Base-by-base conservation (phyloP, 2,113 vertebrate species). In the Andinoacara biseriatus region DNA sequence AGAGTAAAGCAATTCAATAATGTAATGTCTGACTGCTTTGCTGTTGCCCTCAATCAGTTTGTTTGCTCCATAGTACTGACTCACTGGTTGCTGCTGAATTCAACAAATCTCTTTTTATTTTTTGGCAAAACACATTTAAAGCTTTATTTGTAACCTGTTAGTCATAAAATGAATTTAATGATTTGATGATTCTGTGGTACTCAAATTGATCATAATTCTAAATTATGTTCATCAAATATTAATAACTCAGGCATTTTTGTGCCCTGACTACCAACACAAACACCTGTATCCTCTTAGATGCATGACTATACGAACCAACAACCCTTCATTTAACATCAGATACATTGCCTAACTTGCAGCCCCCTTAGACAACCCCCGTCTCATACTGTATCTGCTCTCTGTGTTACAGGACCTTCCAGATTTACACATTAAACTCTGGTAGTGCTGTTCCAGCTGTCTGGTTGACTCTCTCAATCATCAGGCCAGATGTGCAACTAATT, bases 401-500 rank as follows among this genome's bases (percentile, higher is more conserved):
- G 18, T 56, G 75, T 82, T 90, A 67, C 57, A 49, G 46, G 65
- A 61, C 81, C 63, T 43, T 83, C 69, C 81, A 87, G 86, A 84
- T 83, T 81, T 78, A 62, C 52, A 59, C 83, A 92, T 87, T 84
- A 85, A 92, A 86, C 84, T 78, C 65, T 65, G 80, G 59, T 57
- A 5, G 26, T 6, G 78, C 74, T 69, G 76, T 4, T 84, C 86
- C 91, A 91, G 90, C 86, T 90, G 89, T 85, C 77, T 85, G 46
- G 65, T 82, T 40, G 5, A 85, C 88, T 79, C 81, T 31, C 81
- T 84, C 80, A 62, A 77, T 90, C 89, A 89, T 76, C 52, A 13
- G 59, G 80, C 91, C 90, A 93, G 89, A 93, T 93, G 92, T 93
- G 88, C 88, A n/a, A 57, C 83, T 91, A 92, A 92, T 89, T 90